Percentiles rank a stretch among this genome's conserved stretches.
phyloP scores from a whole-genome alignment of 2,888 invertebrate species.

The Magallana nippona region DNA sequence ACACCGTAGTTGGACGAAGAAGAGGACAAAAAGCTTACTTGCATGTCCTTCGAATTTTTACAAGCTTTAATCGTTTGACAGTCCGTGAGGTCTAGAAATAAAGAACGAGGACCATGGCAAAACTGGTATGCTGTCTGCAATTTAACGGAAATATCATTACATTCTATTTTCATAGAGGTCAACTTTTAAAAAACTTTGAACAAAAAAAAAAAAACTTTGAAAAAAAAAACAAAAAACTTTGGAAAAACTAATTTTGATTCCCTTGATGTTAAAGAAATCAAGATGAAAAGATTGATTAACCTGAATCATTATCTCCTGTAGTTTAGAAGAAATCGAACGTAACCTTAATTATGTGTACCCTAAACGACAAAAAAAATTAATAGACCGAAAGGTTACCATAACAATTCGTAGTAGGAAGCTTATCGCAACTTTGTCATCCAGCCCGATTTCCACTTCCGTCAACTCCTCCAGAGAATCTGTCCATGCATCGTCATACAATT shows the following conservation, averaged over 20 bases:
- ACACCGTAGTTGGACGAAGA: neutral
- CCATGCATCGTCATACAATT: conserved; percentile 1
- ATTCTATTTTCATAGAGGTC: too few species aligned
- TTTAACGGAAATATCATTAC: neutral
- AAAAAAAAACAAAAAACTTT: too few species aligned
- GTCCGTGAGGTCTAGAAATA: neutral
- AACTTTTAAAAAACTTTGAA: too few species aligned
- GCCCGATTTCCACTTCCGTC: neutral
- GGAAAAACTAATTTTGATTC: too few species aligned
- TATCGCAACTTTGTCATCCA: neutral
- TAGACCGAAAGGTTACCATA: neutral
- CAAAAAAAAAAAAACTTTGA: too few species aligned
- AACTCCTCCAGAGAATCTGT: conserved; percentile 6
- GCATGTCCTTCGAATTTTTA: neutral
- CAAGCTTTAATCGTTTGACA: neutral
- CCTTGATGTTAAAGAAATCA: too few species aligned
- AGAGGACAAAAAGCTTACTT: neutral
- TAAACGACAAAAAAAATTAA: too few species aligned
- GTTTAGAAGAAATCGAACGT: too few species aligned
- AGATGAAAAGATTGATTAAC: too few species aligned
- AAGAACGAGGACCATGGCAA: neutral
- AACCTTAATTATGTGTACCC: too few species aligned
- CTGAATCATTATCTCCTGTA: too few species aligned
- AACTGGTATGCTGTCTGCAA: conserved; percentile 5
- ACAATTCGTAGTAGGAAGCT: neutral